Conservation (phyloP, 2,797 vertebrate species). For the Botia almorhae region DNA sequence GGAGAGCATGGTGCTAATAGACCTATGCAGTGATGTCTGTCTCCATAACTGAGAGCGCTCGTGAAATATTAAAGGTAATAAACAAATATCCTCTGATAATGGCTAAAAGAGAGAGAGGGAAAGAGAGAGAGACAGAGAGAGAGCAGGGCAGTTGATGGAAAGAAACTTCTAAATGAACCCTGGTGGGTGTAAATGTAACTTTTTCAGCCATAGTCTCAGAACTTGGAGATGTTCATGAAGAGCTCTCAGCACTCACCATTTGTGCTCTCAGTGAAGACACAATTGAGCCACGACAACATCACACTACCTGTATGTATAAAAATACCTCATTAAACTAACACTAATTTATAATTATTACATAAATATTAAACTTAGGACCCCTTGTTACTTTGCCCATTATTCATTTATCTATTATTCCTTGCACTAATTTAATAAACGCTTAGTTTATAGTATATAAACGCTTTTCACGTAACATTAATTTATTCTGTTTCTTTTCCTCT, state of each 20-base stretch:
- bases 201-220: neutral
- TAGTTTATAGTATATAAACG: no score
- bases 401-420: no score
- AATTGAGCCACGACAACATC: no score
- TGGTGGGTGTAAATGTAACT: conserved; percentile 3
- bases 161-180: neutral
- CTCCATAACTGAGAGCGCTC: conserved; percentile 60
- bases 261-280: neutral
- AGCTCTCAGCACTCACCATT: no score
- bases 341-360: no score
- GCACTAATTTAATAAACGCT: no score
- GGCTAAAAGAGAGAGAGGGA: neutral
- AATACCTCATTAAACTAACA: no score
- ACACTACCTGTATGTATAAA: no score
- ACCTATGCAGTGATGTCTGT: conserved; percentile 50
- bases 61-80: conserved; percentile 72
- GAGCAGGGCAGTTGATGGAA: neutral
- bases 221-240: neutral
- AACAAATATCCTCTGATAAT: conserved; percentile 50
- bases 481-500: no score
- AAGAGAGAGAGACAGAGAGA: conserved; percentile 6
- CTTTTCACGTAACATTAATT: no score
- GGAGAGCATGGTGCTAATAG: conserved; percentile 59
- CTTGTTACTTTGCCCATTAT: no score
- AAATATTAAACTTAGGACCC: no score